Evolutionary conservation across 2,888 invertebrate species (phyloP), one percentile per base, ranked within the genome.

Genomic region (Hydrotaea cyrtoneurina): DNA sequence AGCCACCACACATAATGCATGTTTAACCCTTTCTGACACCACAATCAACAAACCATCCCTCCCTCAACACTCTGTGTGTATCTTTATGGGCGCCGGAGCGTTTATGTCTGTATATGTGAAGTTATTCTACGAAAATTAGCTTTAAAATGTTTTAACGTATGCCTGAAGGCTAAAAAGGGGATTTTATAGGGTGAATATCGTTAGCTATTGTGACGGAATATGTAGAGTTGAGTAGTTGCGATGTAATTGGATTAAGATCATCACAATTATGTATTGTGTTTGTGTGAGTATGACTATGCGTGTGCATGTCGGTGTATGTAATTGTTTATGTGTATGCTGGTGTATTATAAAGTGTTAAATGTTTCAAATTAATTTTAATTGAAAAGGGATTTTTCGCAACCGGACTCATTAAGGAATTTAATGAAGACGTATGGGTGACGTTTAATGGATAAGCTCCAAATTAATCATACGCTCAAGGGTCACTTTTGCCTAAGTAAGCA

Each of bases 321-420:
- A 10, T 39, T 71, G 39, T 46, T 17, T 46, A 26, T 62, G 31
- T 71, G 69, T 46, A 50, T 59, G 59, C 69, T 17, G 23, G 69
- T 21, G 64, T 55, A 59, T 85, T 71, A 53, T 69, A 73, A 82
- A 81, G 75, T 82, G 82, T 50, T 85, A 85, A 76, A 46, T 73
- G 75, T 73, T 76, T 46, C 39, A 82, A 84, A 79, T 79, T 72
- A 85, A 73, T 79, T 80, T 76, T 78, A 82, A 85, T 85, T 85
- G 82, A 73, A 82, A 76, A 74, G 78, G 75, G 81, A 81, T 50
- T 84, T 84, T 81, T 64, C 50, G 75, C 39, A 72, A 78, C 72
- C 75, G 69, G 46, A 69, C 69, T 69, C 69, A 69, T 69, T 69
- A 69, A 69, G 46, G 23, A 21, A 69, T 69, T 43, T 66, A 66